Percentiles rank a stretch among this genome's conserved stretches.
phyloP scores from a whole-genome alignment of 1,140 invertebrate species.

The Camponotus floridanus region DNA sequence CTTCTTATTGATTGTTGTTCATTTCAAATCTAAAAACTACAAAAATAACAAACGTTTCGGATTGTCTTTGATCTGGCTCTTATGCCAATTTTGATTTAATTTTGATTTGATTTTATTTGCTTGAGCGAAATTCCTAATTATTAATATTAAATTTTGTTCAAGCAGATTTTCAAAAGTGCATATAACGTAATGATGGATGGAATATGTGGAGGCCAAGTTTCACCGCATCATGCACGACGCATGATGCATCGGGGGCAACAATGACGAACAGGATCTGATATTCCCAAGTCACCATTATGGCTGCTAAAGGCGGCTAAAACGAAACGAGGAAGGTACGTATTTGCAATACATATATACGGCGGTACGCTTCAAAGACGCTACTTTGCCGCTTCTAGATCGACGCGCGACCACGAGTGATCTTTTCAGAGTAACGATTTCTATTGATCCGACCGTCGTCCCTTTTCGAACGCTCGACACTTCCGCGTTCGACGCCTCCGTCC shows the following conservation, averaged over 20 bases:
- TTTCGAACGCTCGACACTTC: conserved; percentile 75
- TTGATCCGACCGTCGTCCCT: conserved; percentile 11
- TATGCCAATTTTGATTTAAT: no score
- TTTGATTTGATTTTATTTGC: no score
- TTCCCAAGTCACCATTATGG: conserved; percentile 61
- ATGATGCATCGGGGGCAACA: conserved; percentile 56
- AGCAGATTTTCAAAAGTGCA: conserved; percentile 10
- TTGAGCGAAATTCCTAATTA: no score
- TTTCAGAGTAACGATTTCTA: conserved; percentile 62
- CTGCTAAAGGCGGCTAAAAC: conserved; percentile 55
- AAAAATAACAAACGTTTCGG: no score
- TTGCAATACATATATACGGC: conserved; percentile 21
- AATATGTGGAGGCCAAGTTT: background rate
- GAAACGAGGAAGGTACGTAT: conserved; percentile 35
- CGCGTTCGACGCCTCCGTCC: conserved; percentile 77
- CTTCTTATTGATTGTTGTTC: no score
- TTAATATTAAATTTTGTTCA: background rate
- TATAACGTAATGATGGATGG: conserved; percentile 14
- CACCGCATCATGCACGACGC: conserved; percentile 37
- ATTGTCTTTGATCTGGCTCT: no score
- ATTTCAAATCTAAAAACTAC: no score
- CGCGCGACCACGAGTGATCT: conserved; percentile 26
- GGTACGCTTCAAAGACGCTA: conserved; percentile 36
- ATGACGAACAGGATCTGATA: conserved; percentile 59
- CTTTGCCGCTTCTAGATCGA: conserved; percentile 34